phyloP scores from a whole-genome alignment of 1,140 invertebrate species.

The Camponotus floridanus region DNA sequence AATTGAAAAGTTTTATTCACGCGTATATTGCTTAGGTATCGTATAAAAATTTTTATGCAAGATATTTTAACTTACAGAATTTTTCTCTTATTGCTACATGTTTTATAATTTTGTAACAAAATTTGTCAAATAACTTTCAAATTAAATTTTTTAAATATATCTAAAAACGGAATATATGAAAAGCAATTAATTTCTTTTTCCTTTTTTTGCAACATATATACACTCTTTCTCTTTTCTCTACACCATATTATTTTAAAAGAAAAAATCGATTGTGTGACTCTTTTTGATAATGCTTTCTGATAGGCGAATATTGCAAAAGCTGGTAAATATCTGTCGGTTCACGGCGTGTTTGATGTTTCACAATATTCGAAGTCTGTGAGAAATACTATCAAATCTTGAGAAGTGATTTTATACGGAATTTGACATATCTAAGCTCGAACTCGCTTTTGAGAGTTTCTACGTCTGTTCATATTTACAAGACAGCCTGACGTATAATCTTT shows the following conservation, averaged over 20 bases:
- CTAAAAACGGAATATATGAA: not conserved
- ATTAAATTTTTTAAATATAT: not conserved
- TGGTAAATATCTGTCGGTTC: conserved; percentile 47
- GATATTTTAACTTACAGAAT: too few relatives aligned
- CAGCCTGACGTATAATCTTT: not conserved
- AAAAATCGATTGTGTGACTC: not conserved
- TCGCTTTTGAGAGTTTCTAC: conserved; percentile 11
- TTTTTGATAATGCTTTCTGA: conserved; percentile 15
- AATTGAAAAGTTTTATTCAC: not conserved
- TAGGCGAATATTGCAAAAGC: conserved; percentile 1
- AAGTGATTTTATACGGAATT: conserved; percentile 28
- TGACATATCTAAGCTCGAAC: not conserved
- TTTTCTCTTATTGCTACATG: not conserved
- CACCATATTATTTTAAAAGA: conserved; percentile 9
- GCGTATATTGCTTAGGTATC: not conserved
- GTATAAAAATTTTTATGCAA: not conserved
- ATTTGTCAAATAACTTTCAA: too few relatives aligned
- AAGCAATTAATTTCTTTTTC: not conserved
- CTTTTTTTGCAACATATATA: not conserved
- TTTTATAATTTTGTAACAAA: not conserved
- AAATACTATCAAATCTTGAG: conserved; percentile 38
- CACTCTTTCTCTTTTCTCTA: not conserved
- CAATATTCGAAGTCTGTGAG: conserved; percentile 7
- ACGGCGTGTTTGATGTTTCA: conserved; percentile 14
- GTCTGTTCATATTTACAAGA: not conserved